Evolutionary conservation across 2,113 vertebrate genomes (phyloP), one percentile per base, ranked within the genome.

Genomic region (Brachyhypopomus gauderio): DNA sequence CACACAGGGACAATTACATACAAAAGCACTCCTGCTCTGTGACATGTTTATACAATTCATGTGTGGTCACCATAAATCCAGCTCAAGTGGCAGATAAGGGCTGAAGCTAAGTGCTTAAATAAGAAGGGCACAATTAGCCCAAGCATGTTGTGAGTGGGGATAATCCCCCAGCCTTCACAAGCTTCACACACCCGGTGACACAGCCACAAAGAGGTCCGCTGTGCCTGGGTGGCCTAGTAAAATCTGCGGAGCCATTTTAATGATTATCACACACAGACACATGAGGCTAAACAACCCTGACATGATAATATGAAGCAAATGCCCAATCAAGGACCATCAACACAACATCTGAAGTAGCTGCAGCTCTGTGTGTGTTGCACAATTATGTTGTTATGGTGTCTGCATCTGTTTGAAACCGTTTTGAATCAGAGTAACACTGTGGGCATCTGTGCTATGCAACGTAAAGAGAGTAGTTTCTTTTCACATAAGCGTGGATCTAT

Each of bases 21-120:
- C 69, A 73, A 22, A 52, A 80, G 38, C 56, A 55, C 38, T 62
- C 4, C 19, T 27, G 36, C 9, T 23, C 45, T 56, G 63, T 8
- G 60, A 4, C 36, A 34, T 84, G 69, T 79, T 84, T 78, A 80
- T 62, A 70, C 17, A 17, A 58, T 34, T 45, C 22, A 25, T 69
- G 79, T 82, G 84, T 87, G 87, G 84, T 84, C 86, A 11, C 27
- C 52, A 71, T 80, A 75, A 81, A 78, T 84, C 64, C 75, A 36
- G 36, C 58, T 30, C 38, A 72, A 78, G 62, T 79, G 63, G 69
- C 45, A 78, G 71, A 86, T 71, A 55, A 83, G 71, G 22, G 30
- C 76, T 41, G 34, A 77, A 41, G 23, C 59, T 23, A 48, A 41
- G 79, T 67, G 75, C 56, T 58, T 74, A 79, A 72, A 83, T 83